Conservation (phyloP, 2,888 invertebrate species). For the Drosophila maculinotata region DNA sequence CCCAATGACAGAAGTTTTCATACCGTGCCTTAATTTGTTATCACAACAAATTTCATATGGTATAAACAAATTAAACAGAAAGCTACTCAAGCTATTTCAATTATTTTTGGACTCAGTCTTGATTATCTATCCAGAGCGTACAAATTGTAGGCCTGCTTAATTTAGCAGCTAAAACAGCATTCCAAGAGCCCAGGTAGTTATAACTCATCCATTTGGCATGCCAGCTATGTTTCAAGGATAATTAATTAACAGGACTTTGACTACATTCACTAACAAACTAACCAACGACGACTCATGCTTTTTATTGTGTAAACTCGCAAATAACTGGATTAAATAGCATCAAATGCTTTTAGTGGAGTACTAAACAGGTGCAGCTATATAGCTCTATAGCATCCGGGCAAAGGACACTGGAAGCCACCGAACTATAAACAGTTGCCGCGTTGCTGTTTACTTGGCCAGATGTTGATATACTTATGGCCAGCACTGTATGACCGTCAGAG, state of each 20-base stretch:
- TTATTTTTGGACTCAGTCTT: conserved; percentile 16
- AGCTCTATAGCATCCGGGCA: background rate
- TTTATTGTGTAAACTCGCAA: conserved; percentile 81
- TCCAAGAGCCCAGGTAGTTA: conserved; percentile 20
- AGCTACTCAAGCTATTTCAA: conserved; percentile 13
- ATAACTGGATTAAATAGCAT: conserved; percentile 79
- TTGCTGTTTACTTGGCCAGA: conserved; percentile 22
- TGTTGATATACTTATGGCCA: conserved; percentile 44
- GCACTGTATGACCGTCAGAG: conserved; percentile 61
- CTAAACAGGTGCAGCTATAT: conserved; percentile 70
- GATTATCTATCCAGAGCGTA: conserved; percentile 2
- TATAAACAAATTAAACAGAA: conserved; percentile 17
- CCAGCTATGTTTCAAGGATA: conserved; percentile 60
- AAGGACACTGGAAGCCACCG: conserved; percentile 34
- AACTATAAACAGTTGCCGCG: conserved; percentile 35
- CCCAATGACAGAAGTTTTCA: background rate
- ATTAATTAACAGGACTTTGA: conserved; percentile 76
- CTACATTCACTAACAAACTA: conserved; percentile 53
- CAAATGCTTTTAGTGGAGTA: conserved; percentile 76
- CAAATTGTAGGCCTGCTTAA: conserved; percentile 19
- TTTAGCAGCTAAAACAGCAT: conserved; percentile 16
- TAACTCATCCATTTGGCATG: conserved; percentile 60
- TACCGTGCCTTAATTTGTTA: conserved; percentile 2
- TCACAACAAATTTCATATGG: too few species aligned
- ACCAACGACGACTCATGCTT: conserved; percentile 60